These are phyloP conservation scores for Diceros bicornis DNA, from an alignment of 2,797 vertebrate genomes.

Conservation along the genomic window DNA sequence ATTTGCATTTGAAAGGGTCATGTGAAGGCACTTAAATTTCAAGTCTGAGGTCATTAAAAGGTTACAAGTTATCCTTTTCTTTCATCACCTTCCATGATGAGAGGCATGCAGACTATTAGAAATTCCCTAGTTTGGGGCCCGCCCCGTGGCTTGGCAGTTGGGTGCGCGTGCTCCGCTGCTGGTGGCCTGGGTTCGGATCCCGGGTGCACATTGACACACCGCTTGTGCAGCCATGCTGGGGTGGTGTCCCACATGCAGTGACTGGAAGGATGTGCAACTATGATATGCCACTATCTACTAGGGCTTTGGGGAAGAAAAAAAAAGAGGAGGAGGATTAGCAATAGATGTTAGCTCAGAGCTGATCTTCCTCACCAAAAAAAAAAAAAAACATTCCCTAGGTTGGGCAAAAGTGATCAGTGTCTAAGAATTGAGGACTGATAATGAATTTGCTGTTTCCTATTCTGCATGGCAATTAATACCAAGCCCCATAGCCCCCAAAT, in stretches of 20 bases:
- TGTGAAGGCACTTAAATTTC: not conserved
- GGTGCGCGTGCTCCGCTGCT: too few relatives aligned
- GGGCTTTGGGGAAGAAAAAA: too few relatives aligned
- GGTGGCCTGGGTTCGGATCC: too few relatives aligned
- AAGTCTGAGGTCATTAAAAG: not conserved
- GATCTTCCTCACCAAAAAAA: too few relatives aligned
- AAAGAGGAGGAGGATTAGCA: too few relatives aligned
- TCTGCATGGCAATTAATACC: not conserved
- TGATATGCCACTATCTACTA: too few relatives aligned
- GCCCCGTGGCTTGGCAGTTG: too few relatives aligned
- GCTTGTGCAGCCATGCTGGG: too few relatives aligned
- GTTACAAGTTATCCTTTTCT: not conserved
- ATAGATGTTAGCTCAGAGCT: too few relatives aligned
- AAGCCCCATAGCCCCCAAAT: not conserved
- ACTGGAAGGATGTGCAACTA: too few relatives aligned
- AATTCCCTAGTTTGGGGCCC: not conserved
- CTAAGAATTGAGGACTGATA: not conserved
- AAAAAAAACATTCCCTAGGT: not conserved
- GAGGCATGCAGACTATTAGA: not conserved
- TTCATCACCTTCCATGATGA: not conserved
- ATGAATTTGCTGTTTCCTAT: not conserved
- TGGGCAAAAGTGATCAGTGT: not conserved
- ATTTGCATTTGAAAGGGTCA: not conserved
- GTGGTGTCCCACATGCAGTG: too few relatives aligned
- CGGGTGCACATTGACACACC: too few relatives aligned